Base-by-base conservation (phyloP, 2,888 invertebrate genomes). In the Lasioglossum marginatum region DNA sequence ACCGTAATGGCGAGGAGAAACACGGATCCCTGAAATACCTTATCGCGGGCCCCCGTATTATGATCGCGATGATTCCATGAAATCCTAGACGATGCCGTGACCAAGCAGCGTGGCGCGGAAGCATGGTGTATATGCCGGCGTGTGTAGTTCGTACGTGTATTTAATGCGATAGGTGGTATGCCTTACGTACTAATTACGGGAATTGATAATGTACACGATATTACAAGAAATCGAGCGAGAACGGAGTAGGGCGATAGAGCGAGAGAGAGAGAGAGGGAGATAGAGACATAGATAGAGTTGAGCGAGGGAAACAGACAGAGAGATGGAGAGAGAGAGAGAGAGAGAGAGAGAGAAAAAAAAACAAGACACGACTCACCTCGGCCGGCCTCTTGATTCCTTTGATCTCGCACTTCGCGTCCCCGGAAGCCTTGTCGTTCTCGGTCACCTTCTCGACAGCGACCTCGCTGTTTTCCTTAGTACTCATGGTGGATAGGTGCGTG, bases 341-440 rank as follows among this genome's bases (percentile, higher is more conserved):
- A 63, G 6, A 37, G 34, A 66, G 34, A 70, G 8, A 63, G 10
- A 75, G 79, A 43, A 70, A 80, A 72, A 83, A 87, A 76, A 72
- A 57, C 77, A 81, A 60, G 40, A 27, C 52, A 77, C 95, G 94
- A 97, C 97, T 97, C 96, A 98, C 98, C 97, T 98, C 98, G 94
- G 98, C 97, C 96, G 98, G 97, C 96, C 98, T 97, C 96, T 98
- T 98, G 95, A 97, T 97, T 96, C 97, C 98, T 96, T 98, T 98
- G 95, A 98, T 96, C 95, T 97, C 97, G 96, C 97, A 97, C 96
- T 98, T 98, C 82, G 97, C 96, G 95, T 97, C 97, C 86, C 94
- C 95, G 91, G 96, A 96, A 95, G 96, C 96, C 96, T 97, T 97
- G 94, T 97, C 97, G 95, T 96, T 96, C 95, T 97, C 97, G 95